A percentile compares a stretch with the other conserved stretches of the same genome.
Evolutionary conservation across 2,797 vertebrate genomes (phyloP).

Genomic region (Tenualosa ilisha): DNA sequence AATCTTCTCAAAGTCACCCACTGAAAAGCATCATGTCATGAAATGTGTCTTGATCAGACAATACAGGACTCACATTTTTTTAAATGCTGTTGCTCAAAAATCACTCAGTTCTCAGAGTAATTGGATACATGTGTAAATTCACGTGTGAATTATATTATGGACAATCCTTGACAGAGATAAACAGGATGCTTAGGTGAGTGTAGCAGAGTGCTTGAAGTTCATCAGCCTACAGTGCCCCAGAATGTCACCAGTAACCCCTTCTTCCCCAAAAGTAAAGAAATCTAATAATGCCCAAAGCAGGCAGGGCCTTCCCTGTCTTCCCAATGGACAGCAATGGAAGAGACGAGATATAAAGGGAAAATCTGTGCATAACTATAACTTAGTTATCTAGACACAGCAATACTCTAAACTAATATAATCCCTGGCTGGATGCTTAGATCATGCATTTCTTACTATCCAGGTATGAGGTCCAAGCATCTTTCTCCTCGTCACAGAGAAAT

Average conservation of each 20-base stretch:
- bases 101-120: background rate
- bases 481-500: background rate
- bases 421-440: constrained; percentile 55
- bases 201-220: no score
- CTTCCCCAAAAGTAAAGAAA: background rate
- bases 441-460: constrained; percentile 76
- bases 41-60: background rate
- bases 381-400: no score
- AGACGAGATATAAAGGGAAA: no score
- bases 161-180: no score
- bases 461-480: constrained; percentile 64
- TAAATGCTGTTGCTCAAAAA: background rate
- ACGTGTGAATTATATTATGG: no score
- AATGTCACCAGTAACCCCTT: background rate
- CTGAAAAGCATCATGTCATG: constrained; percentile 61
- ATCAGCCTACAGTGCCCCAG: no score
- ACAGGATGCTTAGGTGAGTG: no score
- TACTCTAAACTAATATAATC: background rate
- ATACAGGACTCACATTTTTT: background rate
- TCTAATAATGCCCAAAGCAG: no score
- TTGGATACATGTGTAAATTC: no score
- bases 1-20: constrained; percentile 98
- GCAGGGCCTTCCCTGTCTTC: no score
- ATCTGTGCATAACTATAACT: no score
- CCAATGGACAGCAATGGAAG: no score